A percentile compares a stretch with the other conserved stretches of the same genome.
Conservation (phyloP, 2,888 invertebrate species). For the Xestoiulus laeticollis region DNA sequence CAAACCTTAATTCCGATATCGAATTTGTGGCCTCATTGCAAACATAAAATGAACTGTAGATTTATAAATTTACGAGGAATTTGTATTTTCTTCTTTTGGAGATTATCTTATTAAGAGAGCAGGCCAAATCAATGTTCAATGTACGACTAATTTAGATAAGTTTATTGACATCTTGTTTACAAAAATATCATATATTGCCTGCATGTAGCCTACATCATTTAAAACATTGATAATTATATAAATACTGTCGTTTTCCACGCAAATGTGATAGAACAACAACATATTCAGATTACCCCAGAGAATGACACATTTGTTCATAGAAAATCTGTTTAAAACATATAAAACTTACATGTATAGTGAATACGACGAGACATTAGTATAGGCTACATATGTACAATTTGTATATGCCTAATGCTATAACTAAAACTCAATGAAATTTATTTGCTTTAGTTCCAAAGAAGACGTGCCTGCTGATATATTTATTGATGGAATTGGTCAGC, state of each 20-base stretch:
- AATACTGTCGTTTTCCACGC: background rate
- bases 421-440: background rate
- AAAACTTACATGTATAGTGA: too few relatives aligned
- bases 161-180: conserved; percentile 12
- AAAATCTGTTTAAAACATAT: too few relatives aligned
- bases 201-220: background rate
- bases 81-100: too few relatives aligned
- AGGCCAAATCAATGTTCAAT: background rate
- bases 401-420: background rate
- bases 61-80: too few relatives aligned
- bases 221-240: background rate
- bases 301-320: too few relatives aligned
- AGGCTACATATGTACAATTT: too few relatives aligned
- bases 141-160: background rate
- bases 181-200: background rate
- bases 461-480: conserved; percentile 38
- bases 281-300: too few relatives aligned
- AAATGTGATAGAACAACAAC: background rate
- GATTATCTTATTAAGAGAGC: background rate
- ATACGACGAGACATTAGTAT: too few relatives aligned
- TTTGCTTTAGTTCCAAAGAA: conserved; percentile 11
- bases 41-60: too few relatives aligned
- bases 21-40: too few relatives aligned
- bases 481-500: background rate
- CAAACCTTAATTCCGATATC: too few relatives aligned